These are phyloP conservation scores for Centropus bengalensis DNA, from an alignment of 2,113 vertebrate species.

Conservation along the genomic window DNA sequence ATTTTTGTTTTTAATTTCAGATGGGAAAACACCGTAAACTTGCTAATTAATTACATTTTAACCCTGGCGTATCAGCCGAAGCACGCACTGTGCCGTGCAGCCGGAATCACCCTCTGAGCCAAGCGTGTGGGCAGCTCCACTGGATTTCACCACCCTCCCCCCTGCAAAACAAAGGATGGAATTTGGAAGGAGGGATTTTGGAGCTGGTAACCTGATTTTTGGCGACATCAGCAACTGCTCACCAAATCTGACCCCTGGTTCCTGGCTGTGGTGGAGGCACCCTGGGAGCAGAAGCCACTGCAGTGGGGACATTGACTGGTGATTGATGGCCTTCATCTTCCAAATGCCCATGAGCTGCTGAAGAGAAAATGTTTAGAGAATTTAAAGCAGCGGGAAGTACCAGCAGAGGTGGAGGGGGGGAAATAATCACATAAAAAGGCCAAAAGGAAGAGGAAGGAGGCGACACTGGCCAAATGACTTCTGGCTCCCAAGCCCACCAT, in stretches of 20 bases:
- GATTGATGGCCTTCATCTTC: neutral
- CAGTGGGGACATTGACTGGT: neutral
- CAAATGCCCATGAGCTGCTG: neutral
- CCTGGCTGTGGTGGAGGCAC: neutral
- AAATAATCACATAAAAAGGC: neutral
- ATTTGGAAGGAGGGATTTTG: neutral
- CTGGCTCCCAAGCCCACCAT: accelerated
- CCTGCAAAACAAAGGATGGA: neutral
- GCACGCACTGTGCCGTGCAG: neutral
- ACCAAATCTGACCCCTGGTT: accelerated
- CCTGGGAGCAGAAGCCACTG: neutral
- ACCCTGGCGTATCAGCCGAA: neutral
- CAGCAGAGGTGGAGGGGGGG: no score
- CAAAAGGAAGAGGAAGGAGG: neutral
- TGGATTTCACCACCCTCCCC: neutral
- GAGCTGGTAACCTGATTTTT: neutral
- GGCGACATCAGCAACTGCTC: neutral
- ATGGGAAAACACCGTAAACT: slow-evolving; percentile 58
- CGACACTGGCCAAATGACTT: accelerated
- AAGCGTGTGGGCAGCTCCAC: neutral
- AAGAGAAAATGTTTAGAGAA: neutral
- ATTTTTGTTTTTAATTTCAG: slow-evolving; percentile 59
- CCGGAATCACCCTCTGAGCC: accelerated
- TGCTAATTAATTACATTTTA: slow-evolving; percentile 64
- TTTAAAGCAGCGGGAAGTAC: neutral